Conservation (phyloP, 2,113 vertebrate species). For the Misgurnus mizolepis region DNA sequence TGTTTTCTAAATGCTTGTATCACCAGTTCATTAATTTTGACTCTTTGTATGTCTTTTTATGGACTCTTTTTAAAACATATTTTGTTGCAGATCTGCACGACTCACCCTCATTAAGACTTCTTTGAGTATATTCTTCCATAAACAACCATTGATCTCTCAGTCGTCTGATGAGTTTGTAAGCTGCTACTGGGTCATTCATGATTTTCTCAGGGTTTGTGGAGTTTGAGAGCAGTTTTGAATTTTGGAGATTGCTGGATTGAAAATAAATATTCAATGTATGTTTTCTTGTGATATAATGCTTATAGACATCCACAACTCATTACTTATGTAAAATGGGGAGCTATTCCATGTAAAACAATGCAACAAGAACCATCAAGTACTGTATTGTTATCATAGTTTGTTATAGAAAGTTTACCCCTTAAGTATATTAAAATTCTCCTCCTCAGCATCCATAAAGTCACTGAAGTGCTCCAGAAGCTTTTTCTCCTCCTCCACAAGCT, state of each 20-base stretch:
- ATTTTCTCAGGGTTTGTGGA: background rate
- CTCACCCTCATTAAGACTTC: slow-evolving; percentile 15
- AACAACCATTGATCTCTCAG: background rate
- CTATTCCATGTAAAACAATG: background rate
- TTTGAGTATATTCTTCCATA: background rate
- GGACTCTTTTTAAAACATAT: too few relatives aligned
- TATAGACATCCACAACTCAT: too few relatives aligned
- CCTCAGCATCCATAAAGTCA: slow-evolving; percentile 29
- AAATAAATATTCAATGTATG: background rate
- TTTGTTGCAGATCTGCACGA: too few relatives aligned
- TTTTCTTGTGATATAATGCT: background rate
- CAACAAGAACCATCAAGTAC: too few relatives aligned
- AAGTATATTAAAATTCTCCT: background rate
- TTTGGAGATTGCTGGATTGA: background rate
- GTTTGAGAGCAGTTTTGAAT: background rate
- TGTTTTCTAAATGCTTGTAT: too few relatives aligned
- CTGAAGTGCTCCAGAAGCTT: slow-evolving; percentile 23
- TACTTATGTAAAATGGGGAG: background rate
- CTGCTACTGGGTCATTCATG: slow-evolving; percentile 38
- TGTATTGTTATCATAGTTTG: background rate
- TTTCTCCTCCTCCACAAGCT: slow-evolving; percentile 15
- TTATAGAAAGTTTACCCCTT: background rate
- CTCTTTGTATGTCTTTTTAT: too few relatives aligned
- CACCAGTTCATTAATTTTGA: too few relatives aligned
- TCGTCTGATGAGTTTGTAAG: slow-evolving; percentile 39